Base-by-base conservation (phyloP, 1,140 invertebrate genomes). In the Triops longicaudatus region DNA sequence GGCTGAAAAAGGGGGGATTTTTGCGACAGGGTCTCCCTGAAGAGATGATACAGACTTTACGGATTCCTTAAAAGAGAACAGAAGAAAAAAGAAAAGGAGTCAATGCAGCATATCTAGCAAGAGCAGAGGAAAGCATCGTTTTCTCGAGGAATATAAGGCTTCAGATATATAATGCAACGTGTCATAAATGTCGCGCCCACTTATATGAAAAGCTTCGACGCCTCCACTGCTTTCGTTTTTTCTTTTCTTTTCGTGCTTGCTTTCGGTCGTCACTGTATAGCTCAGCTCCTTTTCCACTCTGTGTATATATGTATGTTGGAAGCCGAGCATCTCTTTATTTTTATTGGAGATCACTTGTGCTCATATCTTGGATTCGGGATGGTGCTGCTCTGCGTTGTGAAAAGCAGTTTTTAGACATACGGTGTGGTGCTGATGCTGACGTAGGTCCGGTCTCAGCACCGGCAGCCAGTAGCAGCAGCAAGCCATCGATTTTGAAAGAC, bases 191-290 rank as follows among this genome's bases (percentile, higher is more conserved):
- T 63, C 50, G 50, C 50, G 50, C 50, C 50, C 50, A 63, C 50
- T 63, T 63, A 63, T 63, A 63, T 63, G 50, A 63, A 63, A 63
- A 63, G 50, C 50, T 63, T 63, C 50, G 50, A 63, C 50, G 50
- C 50, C 50, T 63, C 2, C 50, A 14, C 22, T 63, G 14, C 22
- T 63, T 3, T 63, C 22, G 5, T 22, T 63, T 63, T 63, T 14
- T 11, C 14, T 63, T 63, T 63, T 63, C 14, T 14, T 22, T 63
- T 63, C n/a, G 7, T 0, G 0, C 44, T 37, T 63, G 50, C 50
- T 63, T 63, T 63, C 22, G 22, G 50, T 22, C 50, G 31, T 37
- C 31, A 37, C 10, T 22, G 50, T 63, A 37, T 63, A 17, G 50
- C 17, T 63, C 50, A n/a, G n/a, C 50, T 17, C 50, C 50, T 63